Evolutionary conservation across 2,888 invertebrate species (phyloP), one percentile per base, ranked within the genome.

Genomic region (Leptarthrus brevirostris): DNA sequence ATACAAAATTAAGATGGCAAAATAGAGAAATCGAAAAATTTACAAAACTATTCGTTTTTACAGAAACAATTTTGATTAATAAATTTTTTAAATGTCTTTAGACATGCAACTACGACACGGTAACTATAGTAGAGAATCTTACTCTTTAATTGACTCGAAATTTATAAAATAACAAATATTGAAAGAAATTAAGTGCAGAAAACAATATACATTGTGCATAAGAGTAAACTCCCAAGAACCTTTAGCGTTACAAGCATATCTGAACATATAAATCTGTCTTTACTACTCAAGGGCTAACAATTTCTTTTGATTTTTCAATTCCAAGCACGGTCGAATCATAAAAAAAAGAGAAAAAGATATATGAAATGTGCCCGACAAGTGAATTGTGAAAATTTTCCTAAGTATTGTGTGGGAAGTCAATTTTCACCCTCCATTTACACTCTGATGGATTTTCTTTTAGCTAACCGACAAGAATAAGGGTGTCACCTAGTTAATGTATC

Each of bases 361-460:
- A 18, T 49, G 66, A 49, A 49, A 49, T 49, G 36, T 36, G 18
- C 5, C 52, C 74, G 8, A 70, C 49, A 66, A 40, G 44, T 44
- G 49, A 47, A 53, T 54, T 69, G 26, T 69, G 26, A 18, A 64
- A 64, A 74, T 61, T 22, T 72, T 61, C 20, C 56, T 52, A 66
- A 72, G 66, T 64, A 18, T 47, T 26, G 72, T 26, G 72, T 72
- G 72, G 72, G 72, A 72, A 61, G 72, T 49, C 36, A 47, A 72
- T 74, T 76, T 77, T 77, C 74, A 77, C 73, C 73, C 77, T 75
- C 75, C 77, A 77, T 77, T 76, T 74, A 76, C 70, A 70, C 36
- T 58, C 40, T 58, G 40, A 58, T 72, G 40, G 26, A 56, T 40
- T 56, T 56, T 72, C 56, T 16, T 20, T 30, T 44, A 47, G 18